phyloP scores from a whole-genome alignment of 2,113 vertebrate species.

The Thalassarche chlororhynchos region DNA sequence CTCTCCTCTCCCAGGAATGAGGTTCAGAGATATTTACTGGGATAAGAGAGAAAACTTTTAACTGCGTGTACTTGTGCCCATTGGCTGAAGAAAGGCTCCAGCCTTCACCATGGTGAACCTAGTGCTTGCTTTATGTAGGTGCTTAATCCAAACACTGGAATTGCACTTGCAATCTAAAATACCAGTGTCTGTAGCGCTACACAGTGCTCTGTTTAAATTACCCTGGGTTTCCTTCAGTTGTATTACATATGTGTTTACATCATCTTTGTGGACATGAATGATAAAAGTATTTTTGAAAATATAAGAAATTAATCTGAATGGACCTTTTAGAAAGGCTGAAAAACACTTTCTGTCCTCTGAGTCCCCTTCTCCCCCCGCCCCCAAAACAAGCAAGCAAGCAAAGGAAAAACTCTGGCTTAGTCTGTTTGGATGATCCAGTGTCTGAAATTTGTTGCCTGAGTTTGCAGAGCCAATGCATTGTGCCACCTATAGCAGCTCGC shows the following conservation, averaged over 20 bases:
- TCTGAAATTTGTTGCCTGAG: neutral
- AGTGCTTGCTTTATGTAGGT: neutral
- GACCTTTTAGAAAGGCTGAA: neutral
- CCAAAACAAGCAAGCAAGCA: neutral
- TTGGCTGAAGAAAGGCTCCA: neutral
- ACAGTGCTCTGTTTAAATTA: neutral
- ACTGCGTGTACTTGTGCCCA: rapidly evolving
- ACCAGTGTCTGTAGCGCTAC: neutral
- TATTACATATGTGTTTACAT: rapidly evolving
- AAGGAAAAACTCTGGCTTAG: neutral
- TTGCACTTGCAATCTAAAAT: neutral
- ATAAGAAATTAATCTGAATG: neutral
- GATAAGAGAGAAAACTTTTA: neutral
- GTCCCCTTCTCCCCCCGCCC: neutral
- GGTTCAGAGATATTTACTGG: neutral
- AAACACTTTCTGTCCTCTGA: neutral
- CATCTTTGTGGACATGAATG: neutral
- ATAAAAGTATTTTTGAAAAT: neutral
- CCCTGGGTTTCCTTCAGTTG: neutral
- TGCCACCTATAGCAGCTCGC: neutral
- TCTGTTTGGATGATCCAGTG: neutral
- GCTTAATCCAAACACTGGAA: neutral
- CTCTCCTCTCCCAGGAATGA: neutral
- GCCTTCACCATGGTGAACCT: neutral
- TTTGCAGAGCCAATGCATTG: neutral